Evolutionary conservation across 2,113 vertebrate species (phyloP), one percentile per base, ranked within the genome.

Genomic region (Corydoras sp.): DNA sequence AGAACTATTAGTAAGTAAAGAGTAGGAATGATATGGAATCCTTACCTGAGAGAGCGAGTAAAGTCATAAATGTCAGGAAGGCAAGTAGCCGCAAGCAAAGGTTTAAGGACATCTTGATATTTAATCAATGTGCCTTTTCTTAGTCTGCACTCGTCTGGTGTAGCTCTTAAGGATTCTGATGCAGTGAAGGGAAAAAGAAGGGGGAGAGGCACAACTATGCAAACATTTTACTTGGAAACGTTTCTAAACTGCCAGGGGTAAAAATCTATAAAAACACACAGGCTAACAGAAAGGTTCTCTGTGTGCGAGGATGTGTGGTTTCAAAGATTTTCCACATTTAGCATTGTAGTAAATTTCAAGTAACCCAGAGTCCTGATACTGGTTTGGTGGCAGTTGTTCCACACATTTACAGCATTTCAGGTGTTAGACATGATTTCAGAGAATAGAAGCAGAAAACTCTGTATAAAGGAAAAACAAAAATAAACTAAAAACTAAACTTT

Each of bases 31-130:
- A 12, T 73, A 65, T 70, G 6, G 15, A 72, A 62, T 50, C 18
- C 85, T 87, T 82, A 89, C 89, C 89, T 83, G 65, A 66, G 3
- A 88, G 71, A 58, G 81, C 76, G 66, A 87, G 56, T 49, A 86
- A 14, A 9, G 79, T 81, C 80, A 88, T 68, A 54, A 89, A 1
- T 1, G 78, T 65, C 54, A 76, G 72, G 68, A 88, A 62, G 10
- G 72, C 79, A 63, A 83, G 59, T 18, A 85, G 56, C 70, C 74
- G 85, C 73, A 86, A 9, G 67, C 10, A 76, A 53, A 87, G 72
- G 72, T 74, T 80, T 74, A 74, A 76, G 60, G 81, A 72, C 56
- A 82, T 75, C 89, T 89, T 90, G 64, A 69, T 83, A 62, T 59
- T 9, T 51, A 49, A 43, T 31, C 24, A 30, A 18, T 13, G 11